These are phyloP conservation scores for Lepilemur septentrionalis DNA, from an alignment of 2,797 vertebrate genomes.

Conservation along the genomic window DNA sequence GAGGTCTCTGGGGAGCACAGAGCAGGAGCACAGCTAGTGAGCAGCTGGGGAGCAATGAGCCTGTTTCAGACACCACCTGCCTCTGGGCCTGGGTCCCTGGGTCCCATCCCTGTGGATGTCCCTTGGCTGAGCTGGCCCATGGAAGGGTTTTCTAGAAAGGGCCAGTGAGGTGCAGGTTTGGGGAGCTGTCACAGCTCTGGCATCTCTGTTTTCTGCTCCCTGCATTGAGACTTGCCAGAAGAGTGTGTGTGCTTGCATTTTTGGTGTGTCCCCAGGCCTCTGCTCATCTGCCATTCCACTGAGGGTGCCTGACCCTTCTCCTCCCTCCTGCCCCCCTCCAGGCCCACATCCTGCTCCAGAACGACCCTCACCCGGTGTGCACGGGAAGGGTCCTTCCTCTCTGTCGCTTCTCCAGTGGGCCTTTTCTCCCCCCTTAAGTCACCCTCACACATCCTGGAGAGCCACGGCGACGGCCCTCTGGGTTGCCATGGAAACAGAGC, in stretches of 20 bases:
- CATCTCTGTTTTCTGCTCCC: background rate
- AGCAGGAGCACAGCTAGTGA: background rate
- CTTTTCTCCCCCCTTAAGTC: conserved; percentile 93
- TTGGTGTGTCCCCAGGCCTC: background rate
- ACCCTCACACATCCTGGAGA: conserved; percentile 91
- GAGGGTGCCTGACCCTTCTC: background rate
- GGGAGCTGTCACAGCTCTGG: background rate
- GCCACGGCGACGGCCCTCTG: conserved; percentile 85
- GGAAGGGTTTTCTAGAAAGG: background rate
- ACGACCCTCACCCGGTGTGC: background rate
- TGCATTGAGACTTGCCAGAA: background rate
- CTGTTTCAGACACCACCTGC: background rate
- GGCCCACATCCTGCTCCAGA: background rate
- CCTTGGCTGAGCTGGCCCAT: background rate
- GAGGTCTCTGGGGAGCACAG: background rate
- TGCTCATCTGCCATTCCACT: background rate
- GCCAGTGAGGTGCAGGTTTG: background rate
- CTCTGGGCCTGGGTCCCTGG: background rate
- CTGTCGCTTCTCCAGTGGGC: conserved; percentile 89
- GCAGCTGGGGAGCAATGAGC: background rate
- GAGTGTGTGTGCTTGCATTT: fast-evolving
- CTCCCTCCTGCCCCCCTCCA: background rate
- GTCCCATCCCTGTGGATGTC: background rate
- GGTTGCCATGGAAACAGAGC: conserved; percentile 74
- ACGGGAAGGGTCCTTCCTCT: conserved; percentile 80